These are phyloP conservation scores for Pristiophorus japonicus DNA, from an alignment of 2,113 vertebrate species.

Conservation along the genomic window DNA sequence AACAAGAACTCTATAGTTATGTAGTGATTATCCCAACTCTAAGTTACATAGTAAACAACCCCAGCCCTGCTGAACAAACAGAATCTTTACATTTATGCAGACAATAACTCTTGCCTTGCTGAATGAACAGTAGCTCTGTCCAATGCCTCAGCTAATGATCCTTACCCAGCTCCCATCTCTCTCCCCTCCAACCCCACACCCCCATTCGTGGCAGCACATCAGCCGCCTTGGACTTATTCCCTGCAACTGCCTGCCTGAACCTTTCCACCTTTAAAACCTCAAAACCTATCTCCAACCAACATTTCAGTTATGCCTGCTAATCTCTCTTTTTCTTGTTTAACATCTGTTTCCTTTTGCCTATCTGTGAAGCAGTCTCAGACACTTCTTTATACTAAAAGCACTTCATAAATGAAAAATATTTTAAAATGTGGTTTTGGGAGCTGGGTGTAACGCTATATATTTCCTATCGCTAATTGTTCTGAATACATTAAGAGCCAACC, in stretches of 20 bases:
- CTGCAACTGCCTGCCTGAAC: not conserved
- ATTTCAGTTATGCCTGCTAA: not conserved
- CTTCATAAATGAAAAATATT: not conserved
- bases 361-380: not conserved
- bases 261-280: not conserved
- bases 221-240: not conserved
- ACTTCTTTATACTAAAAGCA: not conserved
- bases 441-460: not conserved
- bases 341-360: conserved; percentile 30
- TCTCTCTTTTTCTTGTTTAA: not conserved
- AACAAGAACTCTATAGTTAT: not conserved
- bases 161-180: not conserved
- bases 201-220: not conserved
- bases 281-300: not conserved
- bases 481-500: not conserved
- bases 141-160: not conserved
- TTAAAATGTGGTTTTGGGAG: not conserved
- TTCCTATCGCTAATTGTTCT: not conserved
- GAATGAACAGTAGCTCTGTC: not conserved
- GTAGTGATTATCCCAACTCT: not conserved
- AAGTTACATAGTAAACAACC: not conserved
- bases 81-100: not conserved
- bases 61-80: not conserved
- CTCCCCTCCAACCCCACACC: too few relatives aligned
- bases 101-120: not conserved